Evolutionary conservation across 2,797 vertebrate genomes (phyloP).

Genomic region (Heliangelus exortis): DNA sequence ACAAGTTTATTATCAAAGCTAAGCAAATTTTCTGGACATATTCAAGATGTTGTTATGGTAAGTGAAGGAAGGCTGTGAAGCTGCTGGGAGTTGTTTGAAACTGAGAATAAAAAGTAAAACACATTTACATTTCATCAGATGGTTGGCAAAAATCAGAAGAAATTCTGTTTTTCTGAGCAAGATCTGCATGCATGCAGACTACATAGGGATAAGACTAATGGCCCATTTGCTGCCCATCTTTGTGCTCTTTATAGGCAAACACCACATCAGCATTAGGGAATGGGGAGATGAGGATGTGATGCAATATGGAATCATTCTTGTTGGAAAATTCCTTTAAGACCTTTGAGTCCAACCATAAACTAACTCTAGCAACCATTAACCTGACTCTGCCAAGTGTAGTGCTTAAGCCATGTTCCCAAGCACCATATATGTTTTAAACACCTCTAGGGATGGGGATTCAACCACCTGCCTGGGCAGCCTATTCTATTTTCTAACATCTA

Average conservation of each 20-base stretch:
- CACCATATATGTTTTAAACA: no score
- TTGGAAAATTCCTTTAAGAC: no score
- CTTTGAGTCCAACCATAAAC: no score
- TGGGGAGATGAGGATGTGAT: background rate
- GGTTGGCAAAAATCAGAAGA: background rate
- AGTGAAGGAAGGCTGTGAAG: background rate
- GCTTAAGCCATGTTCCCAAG: no score
- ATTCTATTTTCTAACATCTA: no score
- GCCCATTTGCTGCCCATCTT: background rate
- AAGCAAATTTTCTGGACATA: background rate
- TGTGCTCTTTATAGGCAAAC: background rate
- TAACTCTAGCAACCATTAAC: no score
- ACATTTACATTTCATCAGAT: background rate
- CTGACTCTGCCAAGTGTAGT: no score
- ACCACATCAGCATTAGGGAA: rapidly evolving
- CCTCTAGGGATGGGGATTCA: no score
- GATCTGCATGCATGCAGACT: background rate
- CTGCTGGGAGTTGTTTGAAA: background rate
- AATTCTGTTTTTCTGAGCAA: background rate
- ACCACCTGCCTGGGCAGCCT: no score
- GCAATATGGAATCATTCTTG: background rate
- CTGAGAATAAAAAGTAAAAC: background rate
- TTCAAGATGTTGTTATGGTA: background rate
- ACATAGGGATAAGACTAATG: background rate
- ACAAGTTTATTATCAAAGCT: constrained; percentile 6